Conservation (phyloP, 1,140 invertebrate genomes). For the Meloidogyne floridensis region DNA sequence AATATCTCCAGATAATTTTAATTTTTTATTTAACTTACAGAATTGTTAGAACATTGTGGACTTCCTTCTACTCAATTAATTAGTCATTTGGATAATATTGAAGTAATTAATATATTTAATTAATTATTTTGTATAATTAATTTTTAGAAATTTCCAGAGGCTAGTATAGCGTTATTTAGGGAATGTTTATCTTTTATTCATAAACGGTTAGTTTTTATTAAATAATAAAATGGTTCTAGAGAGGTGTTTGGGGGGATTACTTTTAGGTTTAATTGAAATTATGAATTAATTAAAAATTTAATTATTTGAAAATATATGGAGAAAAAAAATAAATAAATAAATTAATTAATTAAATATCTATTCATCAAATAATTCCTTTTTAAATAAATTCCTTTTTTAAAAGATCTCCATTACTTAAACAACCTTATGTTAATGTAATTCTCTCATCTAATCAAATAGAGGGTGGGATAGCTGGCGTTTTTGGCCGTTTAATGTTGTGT, state of each 20-base stretch:
- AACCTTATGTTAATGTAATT: slow-evolving; percentile 15
- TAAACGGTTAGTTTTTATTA: slow-evolving; percentile 2
- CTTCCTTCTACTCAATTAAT: background rate
- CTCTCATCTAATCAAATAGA: background rate
- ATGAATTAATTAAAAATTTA: too few relatives aligned
- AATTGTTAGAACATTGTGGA: background rate
- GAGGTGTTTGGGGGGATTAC: too few relatives aligned
- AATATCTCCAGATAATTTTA: too few relatives aligned
- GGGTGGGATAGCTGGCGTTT: slow-evolving; percentile 12
- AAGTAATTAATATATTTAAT: background rate
- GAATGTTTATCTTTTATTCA: slow-evolving; percentile 10
- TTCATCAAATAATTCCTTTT: too few relatives aligned
- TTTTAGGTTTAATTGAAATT: too few relatives aligned
- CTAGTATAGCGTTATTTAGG: slow-evolving; percentile 5
- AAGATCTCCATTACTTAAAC: slow-evolving; percentile 12
- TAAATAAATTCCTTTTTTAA: background rate
- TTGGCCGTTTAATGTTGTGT: slow-evolving; percentile 23
- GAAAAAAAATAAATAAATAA: too few relatives aligned
- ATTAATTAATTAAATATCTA: too few relatives aligned
- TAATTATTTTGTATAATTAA: background rate
- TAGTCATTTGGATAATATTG: background rate
- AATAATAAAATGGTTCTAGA: background rate
- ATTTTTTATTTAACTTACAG: background rate
- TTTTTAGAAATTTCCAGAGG: background rate
- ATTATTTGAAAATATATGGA: too few relatives aligned